Percentiles rank a stretch among this genome's conserved stretches.
These are phyloP conservation scores for Clamator glandarius DNA, from an alignment of 2,797 vertebrate species.

Conservation along the genomic window DNA sequence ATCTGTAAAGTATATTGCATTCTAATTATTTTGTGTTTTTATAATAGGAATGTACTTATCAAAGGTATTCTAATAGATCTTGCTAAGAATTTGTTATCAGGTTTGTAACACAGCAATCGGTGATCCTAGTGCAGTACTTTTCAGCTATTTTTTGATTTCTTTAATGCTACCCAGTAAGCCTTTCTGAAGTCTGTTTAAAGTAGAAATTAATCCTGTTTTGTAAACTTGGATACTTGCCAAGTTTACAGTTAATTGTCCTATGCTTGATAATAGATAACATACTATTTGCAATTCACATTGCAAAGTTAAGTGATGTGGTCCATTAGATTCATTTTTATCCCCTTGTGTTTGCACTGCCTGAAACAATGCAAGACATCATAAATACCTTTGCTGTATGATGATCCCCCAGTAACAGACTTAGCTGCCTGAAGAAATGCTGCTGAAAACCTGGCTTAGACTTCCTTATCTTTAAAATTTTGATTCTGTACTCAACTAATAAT, in stretches of 20 bases:
- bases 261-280: neutral
- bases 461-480: neutral
- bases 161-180: neutral
- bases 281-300: neutral
- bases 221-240: neutral
- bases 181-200: constrained; percentile 7
- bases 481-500: neutral
- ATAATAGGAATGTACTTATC: neutral
- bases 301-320: neutral
- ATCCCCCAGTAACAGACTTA: neutral
- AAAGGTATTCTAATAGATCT: neutral
- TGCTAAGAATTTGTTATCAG: neutral
- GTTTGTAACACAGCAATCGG: neutral
- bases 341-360: neutral
- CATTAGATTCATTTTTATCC: neutral
- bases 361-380: neutral
- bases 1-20: neutral
- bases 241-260: neutral
- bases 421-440: neutral
- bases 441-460: neutral
- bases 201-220: neutral
- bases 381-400: neutral
- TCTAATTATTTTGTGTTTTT: neutral
- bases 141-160: neutral
- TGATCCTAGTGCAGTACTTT: neutral